Base-by-base conservation (phyloP, 2,113 vertebrate species). In the Acrocephalus kingi region DNA sequence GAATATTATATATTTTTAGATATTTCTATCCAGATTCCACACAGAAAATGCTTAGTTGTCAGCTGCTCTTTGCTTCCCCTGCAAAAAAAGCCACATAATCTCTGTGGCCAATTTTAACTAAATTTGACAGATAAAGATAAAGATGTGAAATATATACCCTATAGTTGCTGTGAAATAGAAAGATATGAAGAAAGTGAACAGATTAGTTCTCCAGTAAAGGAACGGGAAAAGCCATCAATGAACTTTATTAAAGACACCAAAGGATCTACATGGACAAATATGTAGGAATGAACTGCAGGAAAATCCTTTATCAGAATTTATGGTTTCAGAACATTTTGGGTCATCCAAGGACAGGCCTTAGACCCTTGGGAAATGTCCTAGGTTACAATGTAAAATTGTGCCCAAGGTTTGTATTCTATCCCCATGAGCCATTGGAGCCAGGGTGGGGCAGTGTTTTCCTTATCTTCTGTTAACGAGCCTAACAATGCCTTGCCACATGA, bases 281-380 rank as follows among this genome's bases (percentile, higher is more conserved):
- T 2, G 13, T 45, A 71, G 48, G 61, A 69, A 48, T 35, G 43
- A 49, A 56, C 28, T 31, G 9, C 35, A 23, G 46, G 31, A 55
- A 80, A 82, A 54, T 14, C 23, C 62, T 87, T 78, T 45, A 35
- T 35, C 22, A 54, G 19, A 92, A 74, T 92, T 78, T 15, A 21
- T 3, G 1, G 56, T 66, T 87, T 74, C 37, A 66, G 23, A 39
- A 45, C 13, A 5, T 16, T 1, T 62, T 77, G 43, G 23, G 21
- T 77, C 6, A 45, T 77, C 10, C 37, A 64, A 56, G 46, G 31
- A 49, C 24, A 54, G 24, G 46, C 4, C 4, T 35, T 3, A 56
- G 19, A 78, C 11, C 27, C 49, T 7, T 0, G 1, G 59, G 31
- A n/a, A n/a, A n/a, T n/a, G n/a, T n/a, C n/a, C n/a, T n/a, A n/a